phyloP scores from a whole-genome alignment of 2,888 invertebrate species.

The Ethmia dodecea region DNA sequence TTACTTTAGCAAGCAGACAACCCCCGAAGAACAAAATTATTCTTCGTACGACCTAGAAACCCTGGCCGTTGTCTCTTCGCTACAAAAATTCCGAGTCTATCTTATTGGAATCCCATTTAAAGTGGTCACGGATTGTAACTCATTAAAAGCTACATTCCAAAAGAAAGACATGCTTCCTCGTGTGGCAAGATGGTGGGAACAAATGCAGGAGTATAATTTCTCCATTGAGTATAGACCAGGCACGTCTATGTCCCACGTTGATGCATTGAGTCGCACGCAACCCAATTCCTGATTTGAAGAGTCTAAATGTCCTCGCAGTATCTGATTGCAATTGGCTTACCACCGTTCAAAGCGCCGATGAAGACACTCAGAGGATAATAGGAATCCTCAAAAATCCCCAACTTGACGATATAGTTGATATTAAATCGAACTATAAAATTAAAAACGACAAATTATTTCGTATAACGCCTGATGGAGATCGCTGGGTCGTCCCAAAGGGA shows the following conservation, averaged over 20 bases:
- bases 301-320: background rate
- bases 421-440: slow-evolving; percentile 9
- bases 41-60: slow-evolving; percentile 35
- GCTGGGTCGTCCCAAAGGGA: slow-evolving; percentile 16
- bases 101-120: slow-evolving; percentile 23
- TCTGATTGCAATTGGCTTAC: slow-evolving; percentile 10
- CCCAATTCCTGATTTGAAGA: slow-evolving; percentile 6
- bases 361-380: slow-evolving; percentile 14
- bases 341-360: slow-evolving; percentile 15
- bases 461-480: slow-evolving; percentile 6
- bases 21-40: slow-evolving; percentile 28
- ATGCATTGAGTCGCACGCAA: slow-evolving; percentile 32
- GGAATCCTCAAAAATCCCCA: slow-evolving; percentile 11
- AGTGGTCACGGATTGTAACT: slow-evolving; percentile 33
- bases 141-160: slow-evolving; percentile 15
- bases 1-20: slow-evolving; percentile 30
- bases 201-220: slow-evolving; percentile 29
- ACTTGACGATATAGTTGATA: slow-evolving; percentile 5
- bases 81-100: slow-evolving; percentile 32
- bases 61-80: slow-evolving; percentile 32
- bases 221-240: slow-evolving; percentile 21
- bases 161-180: slow-evolving; percentile 25
- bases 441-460: slow-evolving; percentile 11
- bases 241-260: slow-evolving; percentile 29
- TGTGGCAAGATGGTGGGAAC: slow-evolving; percentile 33